Evolutionary conservation across 1,140 invertebrate species (phyloP).

Genomic region (Sitophilus oryzae): DNA sequence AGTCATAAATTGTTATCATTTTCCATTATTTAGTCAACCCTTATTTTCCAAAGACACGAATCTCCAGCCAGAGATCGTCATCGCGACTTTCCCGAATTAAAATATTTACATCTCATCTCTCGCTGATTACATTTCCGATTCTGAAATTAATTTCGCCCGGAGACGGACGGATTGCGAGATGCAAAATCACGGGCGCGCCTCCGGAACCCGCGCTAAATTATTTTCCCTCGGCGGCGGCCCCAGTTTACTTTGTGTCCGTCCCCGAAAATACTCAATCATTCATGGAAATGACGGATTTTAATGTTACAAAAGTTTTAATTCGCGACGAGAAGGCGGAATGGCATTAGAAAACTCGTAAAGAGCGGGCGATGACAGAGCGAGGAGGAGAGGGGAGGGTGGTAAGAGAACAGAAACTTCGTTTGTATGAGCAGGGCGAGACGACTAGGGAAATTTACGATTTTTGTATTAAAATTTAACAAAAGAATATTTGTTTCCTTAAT

Average conservation of each 20-base stretch:
- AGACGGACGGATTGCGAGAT: constrained; percentile 38
- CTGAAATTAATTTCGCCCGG: constrained; percentile 39
- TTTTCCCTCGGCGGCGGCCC: too few species aligned
- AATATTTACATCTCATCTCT: constrained; percentile 40
- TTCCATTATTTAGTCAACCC: too few species aligned
- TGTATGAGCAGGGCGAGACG: too few species aligned
- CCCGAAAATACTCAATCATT: constrained; percentile 41
- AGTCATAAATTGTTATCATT: too few species aligned
- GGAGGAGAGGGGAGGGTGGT: too few species aligned
- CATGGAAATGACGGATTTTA: constrained; percentile 44
- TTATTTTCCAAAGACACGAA: constrained; percentile 12
- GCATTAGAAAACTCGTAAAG: constrained; percentile 12
- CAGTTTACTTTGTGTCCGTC: constrained; percentile 37
- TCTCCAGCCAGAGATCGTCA: constrained; percentile 6
- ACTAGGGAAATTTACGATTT: too few species aligned
- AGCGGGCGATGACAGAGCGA: too few species aligned
- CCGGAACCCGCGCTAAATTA: constrained; percentile 35
- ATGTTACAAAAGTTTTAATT: constrained; percentile 44
- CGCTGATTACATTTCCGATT: constrained; percentile 40
- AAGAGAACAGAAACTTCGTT: too few species aligned
- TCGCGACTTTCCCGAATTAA: constrained; percentile 34
- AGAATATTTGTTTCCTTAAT: neutral
- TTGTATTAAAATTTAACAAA: neutral
- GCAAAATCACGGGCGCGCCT: constrained; percentile 40
- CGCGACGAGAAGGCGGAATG: constrained; percentile 18